phyloP scores from a whole-genome alignment of 2,797 vertebrate species.

The Coracias cyanogaster region DNA sequence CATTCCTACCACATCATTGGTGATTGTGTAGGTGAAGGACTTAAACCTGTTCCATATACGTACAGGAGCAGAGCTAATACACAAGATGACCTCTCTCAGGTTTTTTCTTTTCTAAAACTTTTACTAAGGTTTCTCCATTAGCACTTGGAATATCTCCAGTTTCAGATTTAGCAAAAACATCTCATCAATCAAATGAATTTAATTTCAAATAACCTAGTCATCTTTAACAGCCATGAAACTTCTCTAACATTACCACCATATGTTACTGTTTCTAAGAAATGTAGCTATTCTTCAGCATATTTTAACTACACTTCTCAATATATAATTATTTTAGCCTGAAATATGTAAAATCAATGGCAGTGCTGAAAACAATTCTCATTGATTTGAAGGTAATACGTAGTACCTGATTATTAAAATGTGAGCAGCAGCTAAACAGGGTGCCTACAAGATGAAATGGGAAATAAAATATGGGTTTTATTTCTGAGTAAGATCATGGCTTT shows the following conservation, averaged over 20 bases:
- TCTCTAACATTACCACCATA: not conserved
- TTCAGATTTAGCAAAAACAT: not conserved
- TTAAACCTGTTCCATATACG: not conserved
- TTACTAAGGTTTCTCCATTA: not conserved
- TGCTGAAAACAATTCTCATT: slow-evolving; percentile 39
- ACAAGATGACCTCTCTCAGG: not conserved
- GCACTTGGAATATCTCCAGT: not conserved
- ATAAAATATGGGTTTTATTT: slow-evolving; percentile 25
- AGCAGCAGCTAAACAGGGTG: not conserved
- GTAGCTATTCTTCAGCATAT: not conserved
- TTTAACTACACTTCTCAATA: slow-evolving; percentile 3
- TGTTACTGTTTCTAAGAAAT: not conserved
- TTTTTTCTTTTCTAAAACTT: not conserved
- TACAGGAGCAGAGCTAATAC: not conserved
- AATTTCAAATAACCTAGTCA: not conserved
- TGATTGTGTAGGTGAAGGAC: not conserved
- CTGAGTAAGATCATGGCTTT: not conserved
- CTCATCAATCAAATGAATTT: not conserved
- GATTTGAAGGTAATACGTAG: slow-evolving; percentile 24
- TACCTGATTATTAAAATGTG: not conserved
- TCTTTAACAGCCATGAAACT: not conserved
- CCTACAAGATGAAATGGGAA: not conserved
- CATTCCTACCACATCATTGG: not conserved
- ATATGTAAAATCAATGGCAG: slow-evolving; percentile 16
- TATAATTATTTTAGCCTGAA: slow-evolving; percentile 21